Conservation (phyloP, 2,113 vertebrate genomes). For the Fregetta grallaria region DNA sequence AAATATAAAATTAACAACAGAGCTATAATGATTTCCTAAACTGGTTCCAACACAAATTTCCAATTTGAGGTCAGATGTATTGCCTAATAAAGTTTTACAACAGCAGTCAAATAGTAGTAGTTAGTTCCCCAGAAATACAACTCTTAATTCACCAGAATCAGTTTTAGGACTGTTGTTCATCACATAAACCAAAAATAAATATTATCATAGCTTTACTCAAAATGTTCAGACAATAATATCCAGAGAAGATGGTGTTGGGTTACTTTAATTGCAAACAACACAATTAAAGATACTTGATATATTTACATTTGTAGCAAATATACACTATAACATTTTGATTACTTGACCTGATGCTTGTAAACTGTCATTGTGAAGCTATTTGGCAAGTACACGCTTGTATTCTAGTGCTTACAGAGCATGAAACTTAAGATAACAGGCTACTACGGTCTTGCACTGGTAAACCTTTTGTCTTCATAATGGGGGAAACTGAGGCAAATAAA, state of each 20-base stretch:
- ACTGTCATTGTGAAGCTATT: constrained; percentile 58
- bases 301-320: constrained; percentile 63
- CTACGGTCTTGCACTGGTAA: not conserved
- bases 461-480: not conserved
- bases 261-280: constrained; percentile 66
- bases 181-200: constrained; percentile 70
- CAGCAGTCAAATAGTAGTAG: constrained; percentile 77
- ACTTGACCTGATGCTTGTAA: constrained; percentile 66
- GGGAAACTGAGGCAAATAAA: not conserved
- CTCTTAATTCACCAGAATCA: constrained; percentile 73
- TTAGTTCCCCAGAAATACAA: constrained; percentile 73
- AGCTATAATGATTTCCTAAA: constrained; percentile 84
- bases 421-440: not conserved
- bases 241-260: constrained; percentile 36
- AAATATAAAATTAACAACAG: constrained; percentile 99
- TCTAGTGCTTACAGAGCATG: not conserved
- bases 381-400: not conserved
- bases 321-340: constrained; percentile 56
- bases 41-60: constrained; percentile 90
- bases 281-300: constrained; percentile 65
- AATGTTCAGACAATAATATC: constrained; percentile 39
- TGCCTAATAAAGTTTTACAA: constrained; percentile 94
- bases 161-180: constrained; percentile 71
- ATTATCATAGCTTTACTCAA: constrained; percentile 62
- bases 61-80: constrained; percentile 92